phyloP scores from a whole-genome alignment of 2,113 vertebrate genomes.

The Paramormyrops kingsleyae region DNA sequence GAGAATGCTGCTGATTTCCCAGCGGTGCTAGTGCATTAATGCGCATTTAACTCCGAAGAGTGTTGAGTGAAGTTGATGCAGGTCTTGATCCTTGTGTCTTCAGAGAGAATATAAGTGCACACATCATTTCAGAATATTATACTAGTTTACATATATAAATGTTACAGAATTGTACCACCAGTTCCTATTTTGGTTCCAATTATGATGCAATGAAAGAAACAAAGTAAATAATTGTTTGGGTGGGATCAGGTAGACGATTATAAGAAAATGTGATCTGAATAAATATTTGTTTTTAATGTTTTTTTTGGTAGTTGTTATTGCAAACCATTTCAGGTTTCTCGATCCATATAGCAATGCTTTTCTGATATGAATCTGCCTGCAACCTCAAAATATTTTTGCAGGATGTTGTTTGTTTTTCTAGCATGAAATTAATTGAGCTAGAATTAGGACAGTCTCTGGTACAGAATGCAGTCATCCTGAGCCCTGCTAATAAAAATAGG shows the following conservation, averaged over 20 bases:
- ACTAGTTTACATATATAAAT: not conserved
- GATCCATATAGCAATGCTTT: not conserved
- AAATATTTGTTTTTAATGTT: not conserved
- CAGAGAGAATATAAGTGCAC: not conserved
- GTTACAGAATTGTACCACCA: not conserved
- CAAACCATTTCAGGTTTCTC: not conserved
- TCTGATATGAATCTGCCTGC: not conserved
- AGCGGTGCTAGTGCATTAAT: not conserved
- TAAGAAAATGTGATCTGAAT: not conserved
- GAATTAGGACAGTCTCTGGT: not conserved
- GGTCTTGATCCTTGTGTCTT: not conserved
- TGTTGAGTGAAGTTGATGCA: not conserved
- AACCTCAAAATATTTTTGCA: not conserved
- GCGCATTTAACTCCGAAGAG: not conserved
- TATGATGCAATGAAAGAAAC: not conserved
- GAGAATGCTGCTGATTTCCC: not conserved
- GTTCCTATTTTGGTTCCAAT: not conserved
- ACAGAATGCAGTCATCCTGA: not conserved
- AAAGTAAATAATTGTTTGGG: not conserved
- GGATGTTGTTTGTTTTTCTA: not conserved
- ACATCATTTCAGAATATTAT: not conserved
- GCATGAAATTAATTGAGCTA: constrained; percentile 8
- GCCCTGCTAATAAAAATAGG: not conserved
- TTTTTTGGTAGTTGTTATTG: not conserved
- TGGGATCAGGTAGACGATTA: not conserved